phyloP scores from a whole-genome alignment of 1,140 invertebrate species.

The Copidosoma floridanum region DNA sequence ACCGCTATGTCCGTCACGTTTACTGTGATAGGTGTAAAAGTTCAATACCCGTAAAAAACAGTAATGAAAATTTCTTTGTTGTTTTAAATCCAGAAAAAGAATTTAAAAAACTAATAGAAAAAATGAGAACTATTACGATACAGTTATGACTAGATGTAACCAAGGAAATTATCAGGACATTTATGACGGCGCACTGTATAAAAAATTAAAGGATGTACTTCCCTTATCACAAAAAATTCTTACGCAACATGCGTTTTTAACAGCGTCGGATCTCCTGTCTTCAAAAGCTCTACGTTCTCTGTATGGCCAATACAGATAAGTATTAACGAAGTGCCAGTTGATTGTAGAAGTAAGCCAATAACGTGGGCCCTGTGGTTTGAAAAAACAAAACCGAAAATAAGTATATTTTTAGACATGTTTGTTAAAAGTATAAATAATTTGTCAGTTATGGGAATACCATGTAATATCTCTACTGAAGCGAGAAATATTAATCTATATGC shows the following conservation, averaged over 20 bases:
- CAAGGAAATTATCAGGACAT: slow-evolving; percentile 3
- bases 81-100: slow-evolving; percentile 1
- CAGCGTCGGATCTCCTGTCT: not conserved
- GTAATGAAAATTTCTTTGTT: slow-evolving; percentile 19
- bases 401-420: not conserved
- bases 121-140: too few species aligned
- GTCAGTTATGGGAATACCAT: not conserved
- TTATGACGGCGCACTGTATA: slow-evolving; percentile 26
- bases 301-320: slow-evolving; percentile 1
- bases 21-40: slow-evolving; percentile 10
- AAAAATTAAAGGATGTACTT: slow-evolving; percentile 18
- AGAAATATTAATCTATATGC: not conserved
- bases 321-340: too few species aligned
- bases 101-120: too few species aligned
- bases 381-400: not conserved
- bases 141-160: too few species aligned
- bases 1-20: slow-evolving; percentile 1
- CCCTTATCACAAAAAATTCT: not conserved
- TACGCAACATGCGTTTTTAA: slow-evolving; percentile 10
- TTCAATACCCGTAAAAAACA: slow-evolving; percentile 6
- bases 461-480: not conserved
- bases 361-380: slow-evolving; percentile 9
- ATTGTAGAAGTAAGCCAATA: not conserved
- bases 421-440: not conserved
- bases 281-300: not conserved